phyloP scores from a whole-genome alignment of 2,888 invertebrate genomes.

The Chrysopilus asiliformis region DNA sequence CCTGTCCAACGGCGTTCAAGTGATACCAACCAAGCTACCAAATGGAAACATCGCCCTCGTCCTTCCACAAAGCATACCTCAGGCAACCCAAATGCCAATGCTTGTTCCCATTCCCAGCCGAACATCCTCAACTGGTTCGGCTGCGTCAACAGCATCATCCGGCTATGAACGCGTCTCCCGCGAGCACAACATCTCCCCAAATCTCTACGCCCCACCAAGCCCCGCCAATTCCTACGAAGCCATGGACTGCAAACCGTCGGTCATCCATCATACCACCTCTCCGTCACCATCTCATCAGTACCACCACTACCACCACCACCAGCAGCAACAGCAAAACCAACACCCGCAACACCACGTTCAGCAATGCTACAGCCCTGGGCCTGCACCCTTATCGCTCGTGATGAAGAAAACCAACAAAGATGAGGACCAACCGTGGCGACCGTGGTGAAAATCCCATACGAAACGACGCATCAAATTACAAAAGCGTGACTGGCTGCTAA shows the following conservation, averaged over 20 bases:
- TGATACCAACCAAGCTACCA: slow-evolving; percentile 67
- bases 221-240: slow-evolving; percentile 38
- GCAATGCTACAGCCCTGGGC: slow-evolving; percentile 16
- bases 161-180: slow-evolving; percentile 31
- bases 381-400: slow-evolving; percentile 55
- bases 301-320: slow-evolving; percentile 37
- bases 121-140: slow-evolving; percentile 57
- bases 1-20: slow-evolving; percentile 56
- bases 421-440: slow-evolving; percentile 70
- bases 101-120: slow-evolving; percentile 62
- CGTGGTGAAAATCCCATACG: slow-evolving; percentile 43
- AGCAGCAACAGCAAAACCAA: slow-evolving; percentile 32
- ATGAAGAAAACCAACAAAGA: slow-evolving; percentile 46
- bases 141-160: slow-evolving; percentile 44
- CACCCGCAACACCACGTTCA: slow-evolving; percentile 27
- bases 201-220: slow-evolving; percentile 45
- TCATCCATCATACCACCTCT: slow-evolving; percentile 38
- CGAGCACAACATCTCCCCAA: slow-evolving; percentile 37
- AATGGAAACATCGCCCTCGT: slow-evolving; percentile 76
- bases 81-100: slow-evolving; percentile 45
- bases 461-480: too few relatives aligned
- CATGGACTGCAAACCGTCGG: slow-evolving; percentile 37
- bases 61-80: slow-evolving; percentile 50
- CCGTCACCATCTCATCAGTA: slow-evolving; percentile 27
- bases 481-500: too few relatives aligned